Evolutionary conservation across 1,140 invertebrate genomes (phyloP), one percentile per base, ranked within the genome.

Genomic region (Berghia stephanieae): DNA sequence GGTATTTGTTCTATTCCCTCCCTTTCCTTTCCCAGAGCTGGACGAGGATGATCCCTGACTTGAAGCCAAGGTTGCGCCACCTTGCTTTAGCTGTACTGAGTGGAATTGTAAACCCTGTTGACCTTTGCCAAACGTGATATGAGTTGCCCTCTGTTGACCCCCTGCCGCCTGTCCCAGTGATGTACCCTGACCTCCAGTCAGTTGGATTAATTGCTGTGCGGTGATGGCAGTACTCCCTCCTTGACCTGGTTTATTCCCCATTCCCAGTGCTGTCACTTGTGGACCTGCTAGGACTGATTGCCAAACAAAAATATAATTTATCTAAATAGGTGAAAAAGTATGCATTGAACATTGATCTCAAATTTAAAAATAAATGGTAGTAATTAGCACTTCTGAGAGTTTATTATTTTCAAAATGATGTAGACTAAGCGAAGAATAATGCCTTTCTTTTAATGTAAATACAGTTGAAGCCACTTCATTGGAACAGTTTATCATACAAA

Each of bases 51-150:
- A n/a, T n/a, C 74, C 52, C 10, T 60, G 44, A 13, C 66, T n/a
- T 24, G 66, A 60, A 34, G 82, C 75, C 38, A 92, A 91, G 63
- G 92, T 90, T 21, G 82, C 79, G 42, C 91, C 90, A 13, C 34
- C 66, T n/a, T 60, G 92, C 92, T 57, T 92, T 90, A 52, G 92
- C 91, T 52, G 92, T 91, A 73, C 75, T 52, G 78, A 83, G 63
- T 84, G 85, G 40, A 86, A 82, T 77, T 84, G 83, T 38, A 84
- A 66, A 38, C 77, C 79, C 60, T 83, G 84, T 4, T 75, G 67
- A 21, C 70, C 74, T 63, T 86, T 80, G 67, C 82, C 81, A 46
- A 84, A 79, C 13, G 80, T 74, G 44, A 81, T 67, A 55, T 79
- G 79, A 21, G 77, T 78, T 68, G 66, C 60, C 27, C 74, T 66